Percentiles rank a stretch among this genome's conserved stretches.
These are phyloP conservation scores for Melanostigma gelatinosum DNA, from an alignment of 2,113 vertebrate species.

Conservation along the genomic window DNA sequence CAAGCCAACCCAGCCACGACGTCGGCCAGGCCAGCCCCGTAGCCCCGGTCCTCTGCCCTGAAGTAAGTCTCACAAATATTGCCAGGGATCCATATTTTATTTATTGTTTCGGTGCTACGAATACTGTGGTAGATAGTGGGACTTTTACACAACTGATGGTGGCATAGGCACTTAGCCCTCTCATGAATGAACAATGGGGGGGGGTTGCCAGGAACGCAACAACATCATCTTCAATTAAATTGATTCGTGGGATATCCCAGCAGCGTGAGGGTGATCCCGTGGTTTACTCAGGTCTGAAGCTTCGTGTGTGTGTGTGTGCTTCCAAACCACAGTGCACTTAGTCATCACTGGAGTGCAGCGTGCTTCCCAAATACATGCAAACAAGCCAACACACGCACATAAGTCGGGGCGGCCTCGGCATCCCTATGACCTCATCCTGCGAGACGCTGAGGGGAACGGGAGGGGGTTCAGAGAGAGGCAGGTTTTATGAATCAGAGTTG, in stretches of 20 bases:
- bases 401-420: not conserved
- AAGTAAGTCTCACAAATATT: constrained; percentile 82
- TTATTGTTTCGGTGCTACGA: not conserved
- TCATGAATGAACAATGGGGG: constrained; percentile 35
- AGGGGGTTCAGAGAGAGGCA: constrained; percentile 1
- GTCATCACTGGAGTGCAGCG: constrained; percentile 41
- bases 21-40: constrained; percentile 78
- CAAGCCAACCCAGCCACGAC: constrained; percentile 71
- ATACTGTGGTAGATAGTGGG: too few species aligned
- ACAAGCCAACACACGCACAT: constrained; percentile 35
- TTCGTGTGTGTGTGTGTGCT: constrained; percentile 7
- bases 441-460: not conserved
- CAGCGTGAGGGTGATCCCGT: constrained; percentile 40
- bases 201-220: constrained; percentile 10
- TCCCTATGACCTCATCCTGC: constrained; percentile 41
- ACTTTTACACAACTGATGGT: constrained; percentile 14
- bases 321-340: constrained; percentile 49
- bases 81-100: not conserved
- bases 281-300: constrained; percentile 39
- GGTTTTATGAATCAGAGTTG: constrained; percentile 17
- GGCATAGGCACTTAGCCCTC: not conserved
- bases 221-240: constrained; percentile 47
- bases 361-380: constrained; percentile 28
- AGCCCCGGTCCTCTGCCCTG: constrained; percentile 86
- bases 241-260: constrained; percentile 56